A percentile compares a stretch with the other conserved stretches of the same genome.
Evolutionary conservation across 2,113 vertebrate species (phyloP).

Genomic region (Odocoileus virginianus): DNA sequence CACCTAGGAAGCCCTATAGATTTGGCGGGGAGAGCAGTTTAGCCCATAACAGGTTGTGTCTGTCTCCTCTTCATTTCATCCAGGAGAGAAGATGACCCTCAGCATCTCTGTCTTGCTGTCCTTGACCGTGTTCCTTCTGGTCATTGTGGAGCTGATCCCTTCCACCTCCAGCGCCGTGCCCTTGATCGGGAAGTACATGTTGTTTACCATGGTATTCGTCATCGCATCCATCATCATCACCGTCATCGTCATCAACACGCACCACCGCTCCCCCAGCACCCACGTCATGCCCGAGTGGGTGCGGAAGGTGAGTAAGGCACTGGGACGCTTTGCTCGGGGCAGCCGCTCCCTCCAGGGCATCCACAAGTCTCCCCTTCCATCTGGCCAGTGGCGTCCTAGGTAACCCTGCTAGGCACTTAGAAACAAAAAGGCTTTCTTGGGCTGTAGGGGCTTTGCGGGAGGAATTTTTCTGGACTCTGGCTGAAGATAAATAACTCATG

Average conservation of each 20-base stretch:
- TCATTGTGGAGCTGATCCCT: conserved; percentile 97
- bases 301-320: conserved; percentile 86
- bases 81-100: conserved; percentile 99
- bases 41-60: background rate
- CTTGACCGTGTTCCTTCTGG: conserved; percentile 96
- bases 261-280: conserved; percentile 97
- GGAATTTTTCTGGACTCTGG: background rate
- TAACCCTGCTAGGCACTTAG: background rate
- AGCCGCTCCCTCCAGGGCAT: fast-evolving
- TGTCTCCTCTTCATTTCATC: background rate
- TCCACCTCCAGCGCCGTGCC: conserved; percentile 97
- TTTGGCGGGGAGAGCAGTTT: background rate
- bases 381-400: fast-evolving
- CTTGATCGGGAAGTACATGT: conserved; percentile 98
- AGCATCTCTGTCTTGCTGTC: conserved; percentile 97
- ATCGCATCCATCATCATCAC: conserved; percentile 98
- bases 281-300: conserved; percentile 96
- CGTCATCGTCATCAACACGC: conserved; percentile 96
- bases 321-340: fast-evolving
- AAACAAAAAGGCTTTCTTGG: background rate
- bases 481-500: background rate
- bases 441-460: background rate
- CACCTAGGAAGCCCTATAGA: background rate
- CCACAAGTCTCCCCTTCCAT: fast-evolving
- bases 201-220: conserved; percentile 99